Conservation (phyloP, 2,113 vertebrate species). For the Junco hyemalis region DNA sequence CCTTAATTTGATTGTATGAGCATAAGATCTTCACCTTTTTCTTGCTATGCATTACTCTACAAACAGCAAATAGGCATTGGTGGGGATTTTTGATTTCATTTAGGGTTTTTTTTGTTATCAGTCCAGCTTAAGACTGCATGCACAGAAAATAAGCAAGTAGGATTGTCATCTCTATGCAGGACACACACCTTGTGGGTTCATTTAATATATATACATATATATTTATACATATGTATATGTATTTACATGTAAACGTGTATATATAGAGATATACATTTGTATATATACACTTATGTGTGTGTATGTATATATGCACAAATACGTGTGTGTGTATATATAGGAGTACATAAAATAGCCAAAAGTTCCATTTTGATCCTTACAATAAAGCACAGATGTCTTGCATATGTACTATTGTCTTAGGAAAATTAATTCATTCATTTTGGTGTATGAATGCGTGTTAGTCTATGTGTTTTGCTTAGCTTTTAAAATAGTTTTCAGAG, state of each 20-base stretch:
- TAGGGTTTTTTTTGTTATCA: neutral
- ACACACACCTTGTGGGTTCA: neutral
- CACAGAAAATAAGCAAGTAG: neutral
- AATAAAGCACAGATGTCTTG: neutral
- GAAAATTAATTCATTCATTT: neutral
- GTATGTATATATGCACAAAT: rapidly evolving
- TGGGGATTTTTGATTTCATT: neutral
- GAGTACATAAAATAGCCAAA: neutral
- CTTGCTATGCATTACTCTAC: neutral
- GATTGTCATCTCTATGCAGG: neutral
- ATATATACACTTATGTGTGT: rapidly evolving
- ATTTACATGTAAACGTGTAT: neutral
- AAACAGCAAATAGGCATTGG: rapidly evolving
- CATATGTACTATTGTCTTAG: neutral
- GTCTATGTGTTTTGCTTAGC: neutral
- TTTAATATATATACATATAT: neutral
- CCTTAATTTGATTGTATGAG: neutral
- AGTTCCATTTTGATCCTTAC: neutral
- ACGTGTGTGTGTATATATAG: rapidly evolving
- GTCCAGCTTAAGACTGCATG: neutral
- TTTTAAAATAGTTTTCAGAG: neutral
- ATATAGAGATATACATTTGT: neutral
- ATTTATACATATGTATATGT: neutral
- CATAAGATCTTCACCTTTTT: neutral
- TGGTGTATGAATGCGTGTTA: neutral